Conservation (phyloP, 2,113 vertebrate genomes). For the Grammomys surdaster region DNA sequence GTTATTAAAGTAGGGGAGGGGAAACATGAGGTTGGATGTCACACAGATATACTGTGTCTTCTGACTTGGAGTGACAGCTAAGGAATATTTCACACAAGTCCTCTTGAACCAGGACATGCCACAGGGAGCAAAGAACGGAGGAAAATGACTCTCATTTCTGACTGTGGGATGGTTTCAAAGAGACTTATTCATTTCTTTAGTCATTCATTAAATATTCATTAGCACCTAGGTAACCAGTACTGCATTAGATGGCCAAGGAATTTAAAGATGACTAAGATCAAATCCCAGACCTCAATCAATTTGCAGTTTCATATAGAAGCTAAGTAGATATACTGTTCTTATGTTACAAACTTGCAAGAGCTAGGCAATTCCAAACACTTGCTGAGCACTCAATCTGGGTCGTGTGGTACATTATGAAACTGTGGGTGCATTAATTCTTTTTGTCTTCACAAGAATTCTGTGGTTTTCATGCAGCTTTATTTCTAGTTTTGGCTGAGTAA, state of each 20-base stretch:
- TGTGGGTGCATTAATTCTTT: not conserved
- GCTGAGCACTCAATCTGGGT: not conserved
- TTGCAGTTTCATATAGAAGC: not conserved
- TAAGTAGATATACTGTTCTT: not conserved
- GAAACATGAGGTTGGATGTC: slow-evolving; percentile 58
- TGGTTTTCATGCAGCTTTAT: not conserved
- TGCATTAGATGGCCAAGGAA: slow-evolving; percentile 58
- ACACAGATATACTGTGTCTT: slow-evolving; percentile 30
- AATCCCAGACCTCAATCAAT: slow-evolving; percentile 40
- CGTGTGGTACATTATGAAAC: not conserved
- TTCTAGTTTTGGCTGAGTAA: not conserved
- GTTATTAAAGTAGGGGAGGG: slow-evolving; percentile 51
- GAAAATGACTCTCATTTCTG: slow-evolving; percentile 47
- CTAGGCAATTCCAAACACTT: not conserved
- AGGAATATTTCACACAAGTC: not conserved
- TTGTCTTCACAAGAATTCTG: not conserved
- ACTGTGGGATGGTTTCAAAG: slow-evolving; percentile 36
- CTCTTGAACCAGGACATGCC: slow-evolving; percentile 32
- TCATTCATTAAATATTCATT: slow-evolving; percentile 66
- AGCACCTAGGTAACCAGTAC: slow-evolving; percentile 39
- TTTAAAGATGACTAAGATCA: slow-evolving; percentile 54
- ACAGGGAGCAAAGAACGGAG: not conserved
- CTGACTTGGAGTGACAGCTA: slow-evolving; percentile 40
- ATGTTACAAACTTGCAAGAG: slow-evolving; percentile 17
- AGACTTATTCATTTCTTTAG: slow-evolving; percentile 73